Evolutionary conservation across 1,140 invertebrate genomes (phyloP).

Genomic region (Ceratina australensis): DNA sequence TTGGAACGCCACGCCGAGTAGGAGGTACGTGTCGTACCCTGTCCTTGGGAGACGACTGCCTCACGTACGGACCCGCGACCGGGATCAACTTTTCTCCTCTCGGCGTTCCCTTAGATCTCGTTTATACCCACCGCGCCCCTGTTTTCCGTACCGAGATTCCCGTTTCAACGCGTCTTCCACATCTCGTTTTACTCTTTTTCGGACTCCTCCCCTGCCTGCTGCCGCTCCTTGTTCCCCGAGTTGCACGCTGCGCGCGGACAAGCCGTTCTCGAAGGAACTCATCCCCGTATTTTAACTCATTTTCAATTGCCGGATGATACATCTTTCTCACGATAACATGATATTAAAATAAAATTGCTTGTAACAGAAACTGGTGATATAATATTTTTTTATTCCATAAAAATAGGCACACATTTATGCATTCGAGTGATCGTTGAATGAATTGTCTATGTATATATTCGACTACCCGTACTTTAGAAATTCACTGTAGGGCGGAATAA

Average conservation of each 20-base stretch:
- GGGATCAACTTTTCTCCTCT: constrained; percentile 22
- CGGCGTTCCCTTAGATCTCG: neutral
- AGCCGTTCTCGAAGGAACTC: neutral
- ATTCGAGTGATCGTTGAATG: neutral
- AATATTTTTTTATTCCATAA: too few relatives aligned
- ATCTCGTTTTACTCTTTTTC: neutral
- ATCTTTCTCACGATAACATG: neutral
- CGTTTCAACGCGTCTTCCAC: constrained; percentile 3
- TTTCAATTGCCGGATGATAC: neutral
- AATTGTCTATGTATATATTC: neutral
- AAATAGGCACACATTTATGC: too few relatives aligned
- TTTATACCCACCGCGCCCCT: neutral
- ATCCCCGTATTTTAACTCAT: neutral
- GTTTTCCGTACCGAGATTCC: neutral
- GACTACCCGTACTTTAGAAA: neutral
- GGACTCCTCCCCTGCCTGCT: neutral
- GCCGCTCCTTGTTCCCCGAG: neutral
- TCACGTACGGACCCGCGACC: constrained; percentile 20
- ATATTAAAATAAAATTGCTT: neutral
- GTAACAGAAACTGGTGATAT: too few relatives aligned
- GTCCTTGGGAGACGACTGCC: neutral
- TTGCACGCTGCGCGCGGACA: neutral
- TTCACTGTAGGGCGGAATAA: neutral
- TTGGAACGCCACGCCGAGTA: constrained; percentile 19
- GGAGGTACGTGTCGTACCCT: neutral